phyloP scores from a whole-genome alignment of 1,140 invertebrate genomes.

The Drusus annulatus region DNA sequence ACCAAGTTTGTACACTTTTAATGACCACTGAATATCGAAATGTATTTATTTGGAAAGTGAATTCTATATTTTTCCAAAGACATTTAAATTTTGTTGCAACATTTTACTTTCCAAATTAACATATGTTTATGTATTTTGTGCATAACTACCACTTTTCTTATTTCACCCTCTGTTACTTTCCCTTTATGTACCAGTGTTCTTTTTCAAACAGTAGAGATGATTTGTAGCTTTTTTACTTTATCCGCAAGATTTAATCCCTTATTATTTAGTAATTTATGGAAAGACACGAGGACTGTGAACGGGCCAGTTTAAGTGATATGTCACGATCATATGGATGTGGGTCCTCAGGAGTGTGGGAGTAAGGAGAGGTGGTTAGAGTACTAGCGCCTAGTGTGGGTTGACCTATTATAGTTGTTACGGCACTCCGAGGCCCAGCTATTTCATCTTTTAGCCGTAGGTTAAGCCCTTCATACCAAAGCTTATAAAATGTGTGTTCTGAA shows the following conservation, averaged over 20 bases:
- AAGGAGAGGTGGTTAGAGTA: conserved; percentile 19
- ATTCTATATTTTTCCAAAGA: conserved; percentile 53
- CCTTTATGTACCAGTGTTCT: conserved; percentile 48
- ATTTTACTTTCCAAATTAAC: conserved; percentile 48
- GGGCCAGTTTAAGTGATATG: conserved; percentile 59
- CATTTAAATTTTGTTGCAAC: conserved; percentile 39
- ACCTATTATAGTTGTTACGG: conserved; percentile 40
- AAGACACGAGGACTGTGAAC: conserved; percentile 56
- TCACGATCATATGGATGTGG: conserved; percentile 40
- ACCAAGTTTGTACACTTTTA: conserved; percentile 56
- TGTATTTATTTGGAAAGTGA: conserved; percentile 56
- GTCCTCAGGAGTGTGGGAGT: conserved; percentile 54
- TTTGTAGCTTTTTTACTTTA: conserved; percentile 53
- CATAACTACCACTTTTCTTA: conserved; percentile 49
- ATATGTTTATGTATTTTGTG: conserved; percentile 49
- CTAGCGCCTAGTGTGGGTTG: conserved; percentile 52
- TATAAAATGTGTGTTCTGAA: conserved; percentile 56
- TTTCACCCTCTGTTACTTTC: conserved; percentile 12
- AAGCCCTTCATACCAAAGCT: conserved; percentile 60
- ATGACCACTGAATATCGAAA: conserved; percentile 54
- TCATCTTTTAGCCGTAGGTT: conserved; percentile 58
- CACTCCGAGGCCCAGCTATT: conserved; percentile 45
- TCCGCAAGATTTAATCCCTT: conserved; percentile 47
- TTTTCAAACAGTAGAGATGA: conserved; percentile 46
- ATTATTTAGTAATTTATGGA: conserved; percentile 49